phyloP scores from a whole-genome alignment of 2,797 vertebrate species.

The Oophaga sylvatica region DNA sequence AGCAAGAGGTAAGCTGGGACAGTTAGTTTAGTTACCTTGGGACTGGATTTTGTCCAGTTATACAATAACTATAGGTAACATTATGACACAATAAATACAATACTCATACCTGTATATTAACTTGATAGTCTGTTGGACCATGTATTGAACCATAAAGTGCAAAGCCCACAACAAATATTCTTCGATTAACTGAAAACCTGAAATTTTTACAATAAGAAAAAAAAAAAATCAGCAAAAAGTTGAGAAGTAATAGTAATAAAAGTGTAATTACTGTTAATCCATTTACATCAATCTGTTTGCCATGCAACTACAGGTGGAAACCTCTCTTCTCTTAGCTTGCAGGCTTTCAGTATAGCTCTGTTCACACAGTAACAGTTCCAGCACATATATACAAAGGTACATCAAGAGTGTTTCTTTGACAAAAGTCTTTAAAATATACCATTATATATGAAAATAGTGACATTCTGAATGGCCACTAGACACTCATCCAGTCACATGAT shows the following conservation, averaged over 20 bases:
- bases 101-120: slow-evolving; percentile 91
- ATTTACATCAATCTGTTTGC: background rate
- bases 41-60: too few species aligned
- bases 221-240: background rate
- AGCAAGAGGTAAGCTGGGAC: too few species aligned
- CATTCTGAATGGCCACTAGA: too few species aligned
- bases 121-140: slow-evolving; percentile 95
- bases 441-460: too few species aligned
- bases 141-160: slow-evolving; percentile 98
- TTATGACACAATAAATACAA: background rate
- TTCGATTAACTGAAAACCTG: slow-evolving; percentile 94
- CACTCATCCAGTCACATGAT: too few species aligned
- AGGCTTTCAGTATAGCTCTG: background rate
- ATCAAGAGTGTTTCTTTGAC: too few species aligned
- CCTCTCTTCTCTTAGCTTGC: background rate
- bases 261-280: background rate
- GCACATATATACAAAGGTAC: too few species aligned
- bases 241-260: background rate
- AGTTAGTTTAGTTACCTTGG: too few species aligned
- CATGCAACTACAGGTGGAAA: too few species aligned
- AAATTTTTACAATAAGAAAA: slow-evolving; percentile 8
- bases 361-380: too few species aligned
- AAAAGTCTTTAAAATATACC: too few species aligned
- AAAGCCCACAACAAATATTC: slow-evolving; percentile 96
- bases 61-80: too few species aligned